Conservation (phyloP, 2,888 invertebrate species). For the Campoplex nolae region DNA sequence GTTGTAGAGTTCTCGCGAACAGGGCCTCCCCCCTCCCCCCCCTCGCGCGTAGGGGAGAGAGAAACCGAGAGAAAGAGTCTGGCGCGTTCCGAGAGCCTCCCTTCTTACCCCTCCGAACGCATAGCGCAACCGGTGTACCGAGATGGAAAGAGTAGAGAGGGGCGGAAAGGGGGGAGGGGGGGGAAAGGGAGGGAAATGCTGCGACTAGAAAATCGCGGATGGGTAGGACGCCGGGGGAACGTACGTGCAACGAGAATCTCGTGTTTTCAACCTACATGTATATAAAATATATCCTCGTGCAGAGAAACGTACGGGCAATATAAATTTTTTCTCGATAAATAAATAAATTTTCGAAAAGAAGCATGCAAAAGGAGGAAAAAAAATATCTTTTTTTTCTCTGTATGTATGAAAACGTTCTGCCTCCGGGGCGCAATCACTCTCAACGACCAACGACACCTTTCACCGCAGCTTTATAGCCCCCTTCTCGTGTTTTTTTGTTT, state of each 20-base stretch:
- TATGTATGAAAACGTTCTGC: neutral
- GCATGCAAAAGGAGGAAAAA: neutral
- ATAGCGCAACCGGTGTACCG: slow-evolving; percentile 12
- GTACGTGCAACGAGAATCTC: slow-evolving; percentile 10
- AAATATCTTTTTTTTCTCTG: neutral
- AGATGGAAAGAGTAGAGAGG: neutral
- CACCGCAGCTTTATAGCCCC: neutral
- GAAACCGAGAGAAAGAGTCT: slow-evolving; percentile 20
- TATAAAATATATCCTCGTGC: neutral
- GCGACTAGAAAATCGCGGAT: slow-evolving; percentile 22
- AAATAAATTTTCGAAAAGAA: neutral
- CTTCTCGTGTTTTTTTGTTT: neutral
- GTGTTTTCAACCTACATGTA: slow-evolving; percentile 15
- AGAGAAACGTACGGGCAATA: neutral
- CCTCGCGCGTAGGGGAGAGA: neutral
- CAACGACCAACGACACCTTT: slow-evolving; percentile 7
- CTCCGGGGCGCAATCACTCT: slow-evolving; percentile 12
- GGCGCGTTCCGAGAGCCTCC: neutral
- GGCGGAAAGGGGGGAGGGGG: neutral
- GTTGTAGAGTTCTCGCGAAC: slow-evolving; percentile 2
- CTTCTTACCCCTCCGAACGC: slow-evolving; percentile 3
- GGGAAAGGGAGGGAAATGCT: neutral
- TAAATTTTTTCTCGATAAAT: neutral
- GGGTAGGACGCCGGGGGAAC: slow-evolving; percentile 1
- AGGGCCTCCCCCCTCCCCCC: neutral